Evolutionary conservation across 2,888 invertebrate species (phyloP).

Genomic region (Troilus luridus): DNA sequence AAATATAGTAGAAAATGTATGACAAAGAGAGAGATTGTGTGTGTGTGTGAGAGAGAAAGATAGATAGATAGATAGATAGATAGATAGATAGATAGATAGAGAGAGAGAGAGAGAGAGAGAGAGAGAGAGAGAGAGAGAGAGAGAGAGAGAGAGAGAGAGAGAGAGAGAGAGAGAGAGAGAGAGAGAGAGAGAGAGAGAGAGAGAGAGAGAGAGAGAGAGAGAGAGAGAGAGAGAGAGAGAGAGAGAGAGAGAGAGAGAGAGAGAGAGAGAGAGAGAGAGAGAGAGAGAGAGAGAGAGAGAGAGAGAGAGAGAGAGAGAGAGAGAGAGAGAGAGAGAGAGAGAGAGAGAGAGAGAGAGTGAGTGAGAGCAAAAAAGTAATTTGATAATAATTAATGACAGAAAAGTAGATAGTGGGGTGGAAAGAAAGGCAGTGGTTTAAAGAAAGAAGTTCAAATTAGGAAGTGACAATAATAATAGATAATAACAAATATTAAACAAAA

Average conservation of each 20-base stretch:
- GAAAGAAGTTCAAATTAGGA: too few relatives aligned
- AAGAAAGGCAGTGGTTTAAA: too few relatives aligned
- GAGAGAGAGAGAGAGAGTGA: conserved; percentile 56
- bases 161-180: conserved; percentile 58
- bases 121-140: neutral
- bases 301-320: neutral
- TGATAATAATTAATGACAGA: too few relatives aligned
- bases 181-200: neutral
- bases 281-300: conserved; percentile 26
- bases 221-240: conserved; percentile 20
- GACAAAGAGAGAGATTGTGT: too few relatives aligned
- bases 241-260: neutral
- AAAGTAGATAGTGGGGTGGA: too few relatives aligned
- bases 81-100: neutral
- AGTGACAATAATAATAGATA: too few relatives aligned
- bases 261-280: conserved; percentile 13
- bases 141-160: conserved; percentile 43
- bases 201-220: conserved; percentile 34
- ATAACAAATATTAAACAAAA: too few relatives aligned
- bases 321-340: conserved; percentile 48
- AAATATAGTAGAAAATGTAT: too few relatives aligned
- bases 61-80: too few relatives aligned
- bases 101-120: conserved; percentile 28
- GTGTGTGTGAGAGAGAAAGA: too few relatives aligned
- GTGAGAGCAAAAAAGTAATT: neutral